A percentile compares a stretch with the other conserved stretches of the same genome.
These are phyloP conservation scores for Branchinecta lindahli DNA, from an alignment of 1,140 invertebrate genomes.

Conservation along the genomic window DNA sequence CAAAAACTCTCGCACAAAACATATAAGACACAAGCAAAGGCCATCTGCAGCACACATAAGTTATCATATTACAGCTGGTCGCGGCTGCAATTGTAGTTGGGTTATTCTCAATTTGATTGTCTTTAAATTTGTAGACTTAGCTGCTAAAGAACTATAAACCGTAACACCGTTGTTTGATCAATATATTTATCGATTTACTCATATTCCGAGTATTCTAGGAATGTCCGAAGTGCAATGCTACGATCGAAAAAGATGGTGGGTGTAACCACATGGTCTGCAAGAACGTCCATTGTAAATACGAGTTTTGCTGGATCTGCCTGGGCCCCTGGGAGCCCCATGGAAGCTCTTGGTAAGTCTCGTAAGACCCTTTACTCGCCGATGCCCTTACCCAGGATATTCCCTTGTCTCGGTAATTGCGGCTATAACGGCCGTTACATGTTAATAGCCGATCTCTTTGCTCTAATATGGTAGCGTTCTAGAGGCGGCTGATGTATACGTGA, in stretches of 20 bases:
- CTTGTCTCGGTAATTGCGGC: slow-evolving; percentile 3
- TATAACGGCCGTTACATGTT: too few relatives aligned
- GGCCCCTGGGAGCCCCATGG: slow-evolving; percentile 98
- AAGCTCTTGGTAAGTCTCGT: slow-evolving; percentile 60
- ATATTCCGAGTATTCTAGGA: slow-evolving; percentile 39
- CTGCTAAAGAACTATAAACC: too few relatives aligned
- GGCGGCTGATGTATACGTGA: background rate
- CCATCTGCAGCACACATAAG: too few relatives aligned
- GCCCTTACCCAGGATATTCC: background rate
- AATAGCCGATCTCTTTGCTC: background rate
- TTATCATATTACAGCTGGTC: too few relatives aligned
- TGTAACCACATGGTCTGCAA: slow-evolving; percentile 99
- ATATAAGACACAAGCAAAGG: too few relatives aligned
- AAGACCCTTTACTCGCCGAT: slow-evolving; percentile 1
- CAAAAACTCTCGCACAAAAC: too few relatives aligned
- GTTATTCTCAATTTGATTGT: too few relatives aligned
- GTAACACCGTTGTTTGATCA: too few relatives aligned
- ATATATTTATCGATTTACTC: background rate
- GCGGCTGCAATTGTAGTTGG: too few relatives aligned
- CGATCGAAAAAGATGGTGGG: slow-evolving; percentile 94
- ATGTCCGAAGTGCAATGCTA: slow-evolving; percentile 95
- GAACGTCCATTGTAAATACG: slow-evolving; percentile 92
- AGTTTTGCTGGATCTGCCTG: slow-evolving; percentile 98
- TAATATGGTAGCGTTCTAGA: background rate
- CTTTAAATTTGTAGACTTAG: too few relatives aligned